These are phyloP conservation scores for Glyphotaelius pellucidus DNA, from an alignment of 2,888 invertebrate genomes.

Conservation along the genomic window DNA sequence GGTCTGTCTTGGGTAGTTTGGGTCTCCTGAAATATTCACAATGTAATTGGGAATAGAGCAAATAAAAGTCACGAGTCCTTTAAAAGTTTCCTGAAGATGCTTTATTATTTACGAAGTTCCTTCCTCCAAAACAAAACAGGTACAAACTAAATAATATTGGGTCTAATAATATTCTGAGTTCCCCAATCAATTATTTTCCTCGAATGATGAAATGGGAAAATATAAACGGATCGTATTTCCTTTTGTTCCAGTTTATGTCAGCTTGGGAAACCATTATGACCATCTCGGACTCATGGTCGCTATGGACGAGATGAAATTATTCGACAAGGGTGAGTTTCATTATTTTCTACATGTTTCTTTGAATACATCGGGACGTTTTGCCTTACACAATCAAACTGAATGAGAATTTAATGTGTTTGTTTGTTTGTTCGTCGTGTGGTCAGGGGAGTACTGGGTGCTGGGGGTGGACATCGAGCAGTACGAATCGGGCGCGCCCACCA, in stretches of 20 bases:
- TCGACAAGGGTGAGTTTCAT: conserved; percentile 82
- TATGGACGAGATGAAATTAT: conserved; percentile 87
- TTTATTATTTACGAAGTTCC: too few species aligned
- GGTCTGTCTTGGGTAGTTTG: too few species aligned
- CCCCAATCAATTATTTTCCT: neutral
- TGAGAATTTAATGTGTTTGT: neutral
- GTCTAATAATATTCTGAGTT: neutral
- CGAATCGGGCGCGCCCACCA: conserved; percentile 85
- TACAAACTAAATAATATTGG: neutral
- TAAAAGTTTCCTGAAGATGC: too few species aligned
- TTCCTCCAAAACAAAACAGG: too few species aligned
- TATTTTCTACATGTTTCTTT: neutral
- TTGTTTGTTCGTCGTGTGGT: neutral
- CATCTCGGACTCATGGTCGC: conserved; percentile 94
- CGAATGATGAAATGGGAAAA: neutral
- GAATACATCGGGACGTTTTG: neutral
- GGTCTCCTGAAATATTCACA: too few species aligned
- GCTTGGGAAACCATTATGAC: conserved; percentile 93
- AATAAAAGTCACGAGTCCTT: too few species aligned
- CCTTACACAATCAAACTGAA: neutral
- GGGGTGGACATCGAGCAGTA: conserved; percentile 95
- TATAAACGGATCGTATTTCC: neutral
- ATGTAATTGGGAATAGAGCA: too few species aligned
- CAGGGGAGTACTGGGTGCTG: conserved; percentile 96
- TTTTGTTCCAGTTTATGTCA: conserved; percentile 88